Base-by-base conservation (phyloP, 1,140 invertebrate species). In the Brachionus plicatilis region DNA sequence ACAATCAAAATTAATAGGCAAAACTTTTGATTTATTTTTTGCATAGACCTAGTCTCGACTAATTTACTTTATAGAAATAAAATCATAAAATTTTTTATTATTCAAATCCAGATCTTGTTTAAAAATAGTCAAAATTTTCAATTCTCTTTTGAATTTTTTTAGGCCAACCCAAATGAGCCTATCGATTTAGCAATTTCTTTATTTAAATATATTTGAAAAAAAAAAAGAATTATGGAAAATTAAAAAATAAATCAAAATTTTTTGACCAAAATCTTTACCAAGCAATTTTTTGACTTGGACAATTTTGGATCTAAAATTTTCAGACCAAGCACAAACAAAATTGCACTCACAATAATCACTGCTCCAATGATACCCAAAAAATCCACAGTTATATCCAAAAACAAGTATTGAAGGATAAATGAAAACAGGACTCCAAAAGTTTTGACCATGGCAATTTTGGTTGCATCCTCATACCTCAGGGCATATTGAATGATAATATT, bases 381-480 rank as follows among this genome's bases (percentile, higher is more conserved):
- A 43, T 43, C 75, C 14, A 43, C 20, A 9, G 29, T 53, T 41
- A 78, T 78, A 20, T 78, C 37, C 24, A 78, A 53, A 27, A 78
- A 41, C 20, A 78, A 78, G 45, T 41, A 78, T 53, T 78, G 75
- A 11, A 78, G 20, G 4, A 78, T 43, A 53, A 78, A 78, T 43
- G 75, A 41, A 27, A 78, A 78, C 5, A 78, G 37, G 5, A 78
- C 27, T 27, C 37, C 75, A 53, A 78, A 27, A 9, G 47, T 41
- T 78, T 53, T 78, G 8, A 78, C 27, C 27, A 78, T 78, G 11
- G 43, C 27, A 53, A 78, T 78, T 53, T 78, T 78, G 11, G 75
- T 41, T 3, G 75, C 75, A 53, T 78, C 75, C 47, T 78, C 75
- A 68, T 82, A 82, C 9, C 29, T 17, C 20, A 82, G 12, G 3